Conservation (phyloP, 2,888 invertebrate genomes). For the Scaptomyza flava region DNA sequence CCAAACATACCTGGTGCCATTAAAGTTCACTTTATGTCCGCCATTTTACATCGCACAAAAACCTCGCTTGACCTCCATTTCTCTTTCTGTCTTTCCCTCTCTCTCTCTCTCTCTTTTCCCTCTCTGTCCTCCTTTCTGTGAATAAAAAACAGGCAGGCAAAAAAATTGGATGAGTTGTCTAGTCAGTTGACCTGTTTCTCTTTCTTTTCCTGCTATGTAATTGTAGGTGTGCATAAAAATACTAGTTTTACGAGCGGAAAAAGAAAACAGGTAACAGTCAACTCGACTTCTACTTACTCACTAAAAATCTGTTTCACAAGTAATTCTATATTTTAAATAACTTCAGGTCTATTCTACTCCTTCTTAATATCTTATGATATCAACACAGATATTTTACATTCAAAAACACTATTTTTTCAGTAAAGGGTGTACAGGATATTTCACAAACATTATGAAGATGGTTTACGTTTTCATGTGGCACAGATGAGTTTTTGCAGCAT, state of each 20-base stretch:
- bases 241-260: conserved; percentile 70
- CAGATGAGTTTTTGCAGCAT: conserved; percentile 47
- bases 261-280: conserved; percentile 24
- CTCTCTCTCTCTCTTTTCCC: neutral
- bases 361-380: neutral
- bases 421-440: conserved; percentile 1
- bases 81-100: neutral
- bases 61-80: neutral
- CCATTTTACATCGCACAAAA: conserved; percentile 53
- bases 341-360: too few relatives aligned
- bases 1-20: conserved; percentile 59
- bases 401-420: neutral
- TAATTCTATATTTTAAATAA: too few relatives aligned
- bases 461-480: neutral
- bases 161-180: conserved; percentile 19
- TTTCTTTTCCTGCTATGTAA: conserved; percentile 37
- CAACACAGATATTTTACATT: neutral
- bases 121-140: conserved; percentile 1
- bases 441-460: conserved; percentile 52
- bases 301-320: too few relatives aligned
- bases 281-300: conserved; percentile 22
- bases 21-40: conserved; percentile 73
- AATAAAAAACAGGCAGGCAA: conserved; percentile 14
- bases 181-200: conserved; percentile 1
- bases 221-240: conserved; percentile 74